Conservation (phyloP, 2,888 invertebrate genomes). For the Odiellus spinosus region DNA sequence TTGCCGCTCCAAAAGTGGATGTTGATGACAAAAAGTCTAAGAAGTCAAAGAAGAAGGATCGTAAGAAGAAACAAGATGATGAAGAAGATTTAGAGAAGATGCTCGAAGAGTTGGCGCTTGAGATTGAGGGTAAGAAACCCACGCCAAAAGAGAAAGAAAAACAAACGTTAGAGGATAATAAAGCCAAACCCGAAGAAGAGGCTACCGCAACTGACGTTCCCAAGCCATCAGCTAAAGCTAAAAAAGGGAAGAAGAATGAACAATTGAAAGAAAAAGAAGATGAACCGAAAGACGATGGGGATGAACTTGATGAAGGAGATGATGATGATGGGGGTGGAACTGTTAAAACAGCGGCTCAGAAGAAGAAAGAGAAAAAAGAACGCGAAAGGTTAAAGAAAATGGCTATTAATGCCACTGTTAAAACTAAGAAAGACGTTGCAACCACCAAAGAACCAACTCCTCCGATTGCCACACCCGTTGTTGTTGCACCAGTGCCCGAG, state of each 20-base stretch:
- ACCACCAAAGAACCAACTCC: not conserved
- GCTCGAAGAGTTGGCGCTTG: conserved; percentile 62
- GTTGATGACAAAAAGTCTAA: conserved; percentile 8
- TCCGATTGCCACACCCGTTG: not conserved
- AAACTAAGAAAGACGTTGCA: not conserved
- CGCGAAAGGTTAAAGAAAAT: conserved; percentile 47
- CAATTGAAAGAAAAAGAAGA: not conserved
- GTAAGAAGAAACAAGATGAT: conserved; percentile 41
- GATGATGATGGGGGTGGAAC: conserved; percentile 7
- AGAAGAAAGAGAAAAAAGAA: conserved; percentile 77
- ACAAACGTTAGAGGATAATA: not conserved
- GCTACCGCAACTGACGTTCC: conserved; percentile 36
- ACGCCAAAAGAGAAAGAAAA: conserved; percentile 2
- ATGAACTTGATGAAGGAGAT: conserved; percentile 3
- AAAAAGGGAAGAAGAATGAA: conserved; percentile 7
- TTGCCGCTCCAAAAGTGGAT: conserved; percentile 1
- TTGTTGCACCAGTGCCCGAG: not conserved
- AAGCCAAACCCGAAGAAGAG: not conserved
- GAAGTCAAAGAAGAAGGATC: conserved; percentile 15
- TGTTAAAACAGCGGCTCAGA: conserved; percentile 27
- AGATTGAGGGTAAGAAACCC: conserved; percentile 48
- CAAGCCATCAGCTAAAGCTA: conserved; percentile 56
- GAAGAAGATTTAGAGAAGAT: conserved; percentile 66
- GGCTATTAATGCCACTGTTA: conserved; percentile 38
- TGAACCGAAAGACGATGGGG: conserved; percentile 2